A percentile compares a stretch with the other conserved stretches of the same genome.
Evolutionary conservation across 2,888 invertebrate species (phyloP).

Genomic region (Scelioninae gen. 2): DNA sequence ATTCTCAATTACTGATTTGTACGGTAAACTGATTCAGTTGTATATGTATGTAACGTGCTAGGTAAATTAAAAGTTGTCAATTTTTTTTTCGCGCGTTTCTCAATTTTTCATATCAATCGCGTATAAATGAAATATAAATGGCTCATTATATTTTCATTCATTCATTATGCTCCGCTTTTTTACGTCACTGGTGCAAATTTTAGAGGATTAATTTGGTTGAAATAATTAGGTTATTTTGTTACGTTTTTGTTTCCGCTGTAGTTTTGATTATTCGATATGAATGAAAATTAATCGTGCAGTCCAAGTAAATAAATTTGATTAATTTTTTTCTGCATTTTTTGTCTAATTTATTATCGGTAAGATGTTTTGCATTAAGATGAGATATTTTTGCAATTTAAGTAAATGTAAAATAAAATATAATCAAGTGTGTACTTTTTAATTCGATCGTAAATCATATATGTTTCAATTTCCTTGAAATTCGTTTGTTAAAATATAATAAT

Average conservation of each 20-base stretch:
- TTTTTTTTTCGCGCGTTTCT: slow-evolving; percentile 11
- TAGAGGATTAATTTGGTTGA: slow-evolving; percentile 8
- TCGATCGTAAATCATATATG: too few relatives aligned
- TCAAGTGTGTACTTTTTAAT: too few relatives aligned
- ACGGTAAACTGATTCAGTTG: slow-evolving; percentile 49
- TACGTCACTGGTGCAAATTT: not conserved
- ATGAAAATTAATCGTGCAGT: slow-evolving; percentile 9
- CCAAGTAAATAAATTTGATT: too few relatives aligned
- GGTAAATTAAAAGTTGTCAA: slow-evolving; percentile 38
- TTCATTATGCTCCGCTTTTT: not conserved
- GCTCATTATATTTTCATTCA: not conserved
- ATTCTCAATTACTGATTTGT: slow-evolving; percentile 49
- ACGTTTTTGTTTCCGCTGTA: not conserved
- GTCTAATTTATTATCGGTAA: too few relatives aligned
- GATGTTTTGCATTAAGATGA: too few relatives aligned
- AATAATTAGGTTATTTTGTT: slow-evolving; percentile 16
- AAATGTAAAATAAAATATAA: too few relatives aligned
- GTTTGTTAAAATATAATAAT: too few relatives aligned
- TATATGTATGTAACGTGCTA: slow-evolving; percentile 24
- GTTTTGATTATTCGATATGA: slow-evolving; percentile 13
- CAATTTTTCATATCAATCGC: slow-evolving; percentile 25
- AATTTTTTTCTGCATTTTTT: too few relatives aligned
- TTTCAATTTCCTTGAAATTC: too few relatives aligned
- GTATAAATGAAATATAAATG: slow-evolving; percentile 21
- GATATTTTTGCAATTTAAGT: too few relatives aligned